Percentiles rank a stretch among this genome's conserved stretches.
Conservation (phyloP, 1,140 invertebrate species). For the Oscheius sp. region DNA sequence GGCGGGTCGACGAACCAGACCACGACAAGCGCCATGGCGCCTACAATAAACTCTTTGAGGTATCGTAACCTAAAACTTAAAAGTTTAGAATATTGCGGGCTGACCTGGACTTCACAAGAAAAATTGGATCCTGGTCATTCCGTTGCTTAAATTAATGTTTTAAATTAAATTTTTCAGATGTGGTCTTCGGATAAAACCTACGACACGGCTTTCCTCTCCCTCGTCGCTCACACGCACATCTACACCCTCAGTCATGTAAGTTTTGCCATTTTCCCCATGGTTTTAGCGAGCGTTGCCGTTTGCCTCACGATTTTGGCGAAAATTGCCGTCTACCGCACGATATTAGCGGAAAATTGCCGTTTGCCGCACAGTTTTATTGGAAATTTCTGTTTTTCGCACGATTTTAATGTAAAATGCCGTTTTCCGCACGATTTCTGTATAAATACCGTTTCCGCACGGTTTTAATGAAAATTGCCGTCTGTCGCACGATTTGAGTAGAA, state of each 20-base stretch:
- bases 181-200: not conserved
- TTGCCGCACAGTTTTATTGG: too few relatives aligned
- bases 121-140: slow-evolving; percentile 76
- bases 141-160: slow-evolving; percentile 55
- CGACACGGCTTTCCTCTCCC: slow-evolving; percentile 15
- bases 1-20: slow-evolving; percentile 86
- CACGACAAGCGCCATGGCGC: slow-evolving; percentile 74
- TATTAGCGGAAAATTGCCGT: too few relatives aligned
- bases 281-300: too few relatives aligned
- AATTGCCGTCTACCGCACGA: too few relatives aligned
- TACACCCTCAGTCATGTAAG: slow-evolving; percentile 30
- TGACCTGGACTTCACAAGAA: slow-evolving; percentile 74
- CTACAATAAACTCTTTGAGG: slow-evolving; percentile 69
- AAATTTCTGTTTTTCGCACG: too few relatives aligned
- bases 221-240: slow-evolving; percentile 45
- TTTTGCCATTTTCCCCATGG: slow-evolving; percentile 55
- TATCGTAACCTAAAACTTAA: slow-evolving; percentile 61
- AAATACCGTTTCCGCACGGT: too few relatives aligned
- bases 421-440: too few relatives aligned
- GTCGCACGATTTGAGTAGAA: too few relatives aligned
- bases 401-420: too few relatives aligned
- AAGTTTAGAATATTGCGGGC: slow-evolving; percentile 67
- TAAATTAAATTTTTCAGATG: slow-evolving; percentile 11
- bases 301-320: too few relatives aligned
- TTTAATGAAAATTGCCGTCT: too few relatives aligned